These are phyloP conservation scores for Carterocephalus palaemon DNA, from an alignment of 2,888 invertebrate genomes.

Conservation along the genomic window DNA sequence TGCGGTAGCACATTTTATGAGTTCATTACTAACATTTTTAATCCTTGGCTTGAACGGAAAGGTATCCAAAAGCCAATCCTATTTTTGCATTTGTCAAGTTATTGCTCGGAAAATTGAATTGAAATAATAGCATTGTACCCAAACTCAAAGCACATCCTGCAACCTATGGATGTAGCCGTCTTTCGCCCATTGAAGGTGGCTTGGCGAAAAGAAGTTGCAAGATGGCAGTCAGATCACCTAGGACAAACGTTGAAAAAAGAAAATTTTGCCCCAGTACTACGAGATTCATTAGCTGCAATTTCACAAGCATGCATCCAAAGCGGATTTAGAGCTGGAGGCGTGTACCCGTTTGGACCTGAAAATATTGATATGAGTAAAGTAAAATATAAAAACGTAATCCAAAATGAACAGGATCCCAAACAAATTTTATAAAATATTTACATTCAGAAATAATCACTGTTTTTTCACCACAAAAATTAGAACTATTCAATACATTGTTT, in stretches of 20 bases:
- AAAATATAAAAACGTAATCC: constrained; percentile 10
- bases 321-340: constrained; percentile 27
- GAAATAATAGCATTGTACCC: constrained; percentile 27
- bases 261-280: constrained; percentile 21
- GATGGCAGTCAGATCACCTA: constrained; percentile 25
- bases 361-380: constrained; percentile 26
- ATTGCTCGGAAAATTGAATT: constrained; percentile 15
- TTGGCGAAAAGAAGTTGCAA: too few species aligned
- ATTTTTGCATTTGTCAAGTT: constrained; percentile 21
- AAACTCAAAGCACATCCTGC: constrained; percentile 28
- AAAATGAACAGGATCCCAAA: constrained; percentile 13
- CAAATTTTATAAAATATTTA: constrained; percentile 27
- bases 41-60: constrained; percentile 15
- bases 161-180: constrained; percentile 30
- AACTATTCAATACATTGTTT: constrained; percentile 26
- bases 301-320: constrained; percentile 24
- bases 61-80: constrained; percentile 20
- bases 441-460: constrained; percentile 25
- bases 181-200: too few species aligned
- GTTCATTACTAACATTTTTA: constrained; percentile 12
- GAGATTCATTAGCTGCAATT: constrained; percentile 18
- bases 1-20: constrained; percentile 19
- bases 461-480: constrained; percentile 26
- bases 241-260: constrained; percentile 24
- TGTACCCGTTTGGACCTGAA: constrained; percentile 26